These are phyloP conservation scores for Aphis gossypii DNA, from an alignment of 1,140 invertebrate species.

Conservation along the genomic window DNA sequence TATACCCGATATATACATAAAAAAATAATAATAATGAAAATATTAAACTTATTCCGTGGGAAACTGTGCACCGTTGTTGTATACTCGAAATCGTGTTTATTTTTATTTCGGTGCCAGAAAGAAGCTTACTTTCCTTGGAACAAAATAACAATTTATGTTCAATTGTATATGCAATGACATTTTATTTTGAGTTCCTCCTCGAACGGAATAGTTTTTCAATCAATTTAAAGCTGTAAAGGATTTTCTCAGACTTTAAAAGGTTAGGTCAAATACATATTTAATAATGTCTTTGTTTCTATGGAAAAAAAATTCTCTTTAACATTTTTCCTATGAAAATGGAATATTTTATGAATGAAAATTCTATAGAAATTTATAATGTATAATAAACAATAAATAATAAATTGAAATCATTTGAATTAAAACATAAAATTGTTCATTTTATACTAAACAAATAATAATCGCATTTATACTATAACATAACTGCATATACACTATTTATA, in stretches of 20 bases:
- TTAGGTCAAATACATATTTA: not conserved
- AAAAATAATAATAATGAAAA: not conserved
- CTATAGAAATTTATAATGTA: not conserved
- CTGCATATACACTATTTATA: not conserved
- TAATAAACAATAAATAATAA: not conserved
- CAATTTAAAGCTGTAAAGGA: not conserved
- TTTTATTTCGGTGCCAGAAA: not conserved
- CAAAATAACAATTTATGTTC: slow-evolving; percentile 27
- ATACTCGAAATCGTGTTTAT: not conserved
- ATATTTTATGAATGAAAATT: not conserved
- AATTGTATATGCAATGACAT: not conserved
- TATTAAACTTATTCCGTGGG: not conserved
- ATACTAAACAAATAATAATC: not conserved
- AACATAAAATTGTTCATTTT: not conserved
- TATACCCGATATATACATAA: not conserved
- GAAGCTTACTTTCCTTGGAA: not conserved
- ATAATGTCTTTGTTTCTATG: not conserved
- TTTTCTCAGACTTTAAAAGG: not conserved
- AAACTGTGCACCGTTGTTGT: not conserved
- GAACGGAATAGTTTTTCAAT: slow-evolving; percentile 4
- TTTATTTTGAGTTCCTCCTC: not conserved
- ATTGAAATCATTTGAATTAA: not conserved
- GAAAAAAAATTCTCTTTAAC: not conserved
- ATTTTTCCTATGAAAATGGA: not conserved
- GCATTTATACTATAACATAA: not conserved